These are phyloP conservation scores for Augochlorella aurata DNA, from an alignment of 2,888 invertebrate genomes.

Conservation along the genomic window DNA sequence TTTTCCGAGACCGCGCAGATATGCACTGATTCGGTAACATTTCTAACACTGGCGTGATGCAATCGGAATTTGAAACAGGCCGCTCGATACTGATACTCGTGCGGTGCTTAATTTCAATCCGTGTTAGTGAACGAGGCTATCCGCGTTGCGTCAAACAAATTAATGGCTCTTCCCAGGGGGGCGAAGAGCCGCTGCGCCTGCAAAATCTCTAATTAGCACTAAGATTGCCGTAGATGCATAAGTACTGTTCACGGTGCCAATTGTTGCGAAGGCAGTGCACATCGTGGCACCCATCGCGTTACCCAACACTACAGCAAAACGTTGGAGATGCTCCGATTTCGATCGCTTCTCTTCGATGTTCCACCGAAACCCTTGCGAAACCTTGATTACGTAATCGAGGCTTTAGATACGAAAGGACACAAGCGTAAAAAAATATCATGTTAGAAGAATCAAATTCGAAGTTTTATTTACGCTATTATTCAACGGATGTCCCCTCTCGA, in stretches of 20 bases:
- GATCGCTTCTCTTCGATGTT: slow-evolving; percentile 9
- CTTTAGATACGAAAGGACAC: too few species aligned
- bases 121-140: slow-evolving; percentile 40
- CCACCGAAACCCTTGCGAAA: slow-evolving; percentile 26
- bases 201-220: slow-evolving; percentile 67
- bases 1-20: slow-evolving; percentile 8
- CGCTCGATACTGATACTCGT: slow-evolving; percentile 2
- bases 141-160: slow-evolving; percentile 67
- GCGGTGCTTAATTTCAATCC: slow-evolving; percentile 39
- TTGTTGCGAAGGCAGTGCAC: slow-evolving; percentile 65
- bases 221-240: slow-evolving; percentile 66
- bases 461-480: too few species aligned
- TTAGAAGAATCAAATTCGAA: too few species aligned
- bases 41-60: slow-evolving; percentile 26
- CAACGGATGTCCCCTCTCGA: too few species aligned
- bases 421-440: too few species aligned
- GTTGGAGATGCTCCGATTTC: slow-evolving; percentile 23
- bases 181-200: slow-evolving; percentile 22
- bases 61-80: slow-evolving; percentile 34
- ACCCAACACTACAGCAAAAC: slow-evolving; percentile 49
- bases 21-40: slow-evolving; percentile 36
- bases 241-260: slow-evolving; percentile 63
- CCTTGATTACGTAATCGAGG: neutral
- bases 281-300: slow-evolving; percentile 35
- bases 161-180: slow-evolving; percentile 60